Evolutionary conservation across 2,797 vertebrate genomes (phyloP).

Genomic region (Malurus splendens): DNA sequence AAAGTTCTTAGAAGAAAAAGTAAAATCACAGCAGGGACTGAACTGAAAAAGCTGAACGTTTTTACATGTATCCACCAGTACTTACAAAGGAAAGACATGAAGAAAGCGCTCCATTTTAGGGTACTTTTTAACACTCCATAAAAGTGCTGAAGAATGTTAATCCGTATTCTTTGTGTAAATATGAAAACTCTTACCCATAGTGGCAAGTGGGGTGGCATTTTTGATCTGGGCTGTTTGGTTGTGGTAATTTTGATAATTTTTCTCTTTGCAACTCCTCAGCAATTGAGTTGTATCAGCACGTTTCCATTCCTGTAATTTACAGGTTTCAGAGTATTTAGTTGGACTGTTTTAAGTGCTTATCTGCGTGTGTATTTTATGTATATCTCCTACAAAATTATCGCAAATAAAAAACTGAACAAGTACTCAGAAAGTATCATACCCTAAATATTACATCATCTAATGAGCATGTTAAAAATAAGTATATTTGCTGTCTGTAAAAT

Average conservation of each 20-base stretch:
- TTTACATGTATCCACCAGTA: neutral
- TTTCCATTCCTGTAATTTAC: neutral
- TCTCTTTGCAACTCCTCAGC: neutral
- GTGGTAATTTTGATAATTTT: neutral
- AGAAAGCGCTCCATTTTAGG: neutral
- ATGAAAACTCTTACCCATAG: neutral
- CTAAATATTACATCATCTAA: neutral
- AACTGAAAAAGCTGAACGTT: neutral
- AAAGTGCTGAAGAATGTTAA: neutral
- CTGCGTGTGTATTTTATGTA: neutral
- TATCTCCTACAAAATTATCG: neutral
- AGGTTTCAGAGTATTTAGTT: neutral
- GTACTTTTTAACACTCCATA: neutral
- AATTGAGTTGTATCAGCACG: neutral
- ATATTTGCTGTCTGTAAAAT: neutral
- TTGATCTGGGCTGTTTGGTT: neutral
- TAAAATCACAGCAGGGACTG: neutral
- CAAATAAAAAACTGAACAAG: neutral
- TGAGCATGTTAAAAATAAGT: neutral
- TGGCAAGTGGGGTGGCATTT: neutral
- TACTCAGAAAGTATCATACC: neutral
- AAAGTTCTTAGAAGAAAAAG: neutral
- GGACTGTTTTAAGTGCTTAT: neutral
- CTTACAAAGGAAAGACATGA: neutral
- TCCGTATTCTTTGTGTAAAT: neutral